Base-by-base conservation (phyloP, 2,888 invertebrate species). In the Drosophila paranaensis region DNA sequence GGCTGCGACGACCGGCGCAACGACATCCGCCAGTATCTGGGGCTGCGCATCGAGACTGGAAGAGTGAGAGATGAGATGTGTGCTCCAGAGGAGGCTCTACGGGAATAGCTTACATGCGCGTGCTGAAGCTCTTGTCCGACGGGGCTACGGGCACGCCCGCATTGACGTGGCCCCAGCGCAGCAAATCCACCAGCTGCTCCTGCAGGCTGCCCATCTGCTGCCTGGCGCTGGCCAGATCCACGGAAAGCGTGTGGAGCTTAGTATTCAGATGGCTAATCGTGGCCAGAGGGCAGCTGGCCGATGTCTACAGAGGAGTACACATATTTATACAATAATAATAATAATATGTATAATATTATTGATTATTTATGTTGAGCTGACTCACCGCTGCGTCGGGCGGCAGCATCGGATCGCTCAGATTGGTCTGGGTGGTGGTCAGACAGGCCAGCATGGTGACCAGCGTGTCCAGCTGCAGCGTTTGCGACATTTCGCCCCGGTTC, bases 381-480 rank as follows among this genome's bases (percentile, higher is more conserved):
- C 82, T 71, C 27, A 82, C 82, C n/a, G 39, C 37, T 57, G 84
- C 74, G n/a, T 63, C 70, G 16, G 48, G 11, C 1, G 71, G 68
- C 10, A 65, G 13, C 57, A 75, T 14, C 4, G 57, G 60, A 9
- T 58, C 71, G 46, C 68, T 71, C 45, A 71, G 35, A 30, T 86
- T 69, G 16, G 6, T 75, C n/a, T 80, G 86, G 20, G 86, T 86
- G 43, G 83, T 86, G 27, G 81, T 70, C 0, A 86, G 70, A 55
- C 86, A 86, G 27, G 86, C 83, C 86, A 86, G 54, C 74, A 89
- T 88, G 35, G 90, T 86, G 60, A 86, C 87, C 68, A 86, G n/a
- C 9, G 88, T 57, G 25, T 86, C 86, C 53, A 86, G 64, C 50
- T 89, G 86, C 42, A 86, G 53, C 56, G 72, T 62, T 71, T 80